Conservation (phyloP, 1,140 invertebrate species). For the Oedothorax gibbosus region DNA sequence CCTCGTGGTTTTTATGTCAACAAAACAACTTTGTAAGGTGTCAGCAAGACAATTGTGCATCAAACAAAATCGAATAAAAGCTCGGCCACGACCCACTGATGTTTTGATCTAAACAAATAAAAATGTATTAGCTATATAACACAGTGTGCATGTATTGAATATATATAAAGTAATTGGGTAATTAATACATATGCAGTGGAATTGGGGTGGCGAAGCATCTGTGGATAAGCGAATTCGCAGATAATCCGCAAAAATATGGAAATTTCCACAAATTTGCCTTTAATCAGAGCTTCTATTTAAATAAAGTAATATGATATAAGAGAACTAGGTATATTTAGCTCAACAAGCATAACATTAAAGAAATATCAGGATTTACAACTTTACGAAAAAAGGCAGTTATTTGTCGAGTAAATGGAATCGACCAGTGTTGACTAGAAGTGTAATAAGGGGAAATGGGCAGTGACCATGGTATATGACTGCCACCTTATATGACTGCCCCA, state of each 20-base stretch:
- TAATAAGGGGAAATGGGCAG: too few species aligned
- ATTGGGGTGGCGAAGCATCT: neutral
- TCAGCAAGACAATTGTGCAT: conserved; percentile 70
- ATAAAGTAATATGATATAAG: too few species aligned
- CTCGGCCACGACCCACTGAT: conserved; percentile 68
- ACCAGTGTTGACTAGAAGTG: too few species aligned
- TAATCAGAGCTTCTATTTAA: too few species aligned
- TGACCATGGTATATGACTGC: too few species aligned
- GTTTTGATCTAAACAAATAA: conserved; percentile 68
- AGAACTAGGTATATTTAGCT: too few species aligned
- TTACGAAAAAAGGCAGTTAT: too few species aligned
- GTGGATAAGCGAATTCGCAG: neutral
- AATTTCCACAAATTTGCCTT: neutral
- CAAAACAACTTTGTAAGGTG: conserved; percentile 69
- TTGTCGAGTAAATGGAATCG: too few species aligned
- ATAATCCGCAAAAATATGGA: neutral
- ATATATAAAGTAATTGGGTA: neutral
- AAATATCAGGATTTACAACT: too few species aligned
- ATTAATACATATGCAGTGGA: neutral
- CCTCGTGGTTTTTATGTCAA: conserved; percentile 67
- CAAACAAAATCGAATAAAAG: conserved; percentile 70
- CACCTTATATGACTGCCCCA: too few species aligned
- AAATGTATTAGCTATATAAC: neutral
- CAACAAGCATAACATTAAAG: too few species aligned
- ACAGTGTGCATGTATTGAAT: neutral